phyloP scores from a whole-genome alignment of 92 coral and sea anemone species.

The Blastomussa wellsi region DNA sequence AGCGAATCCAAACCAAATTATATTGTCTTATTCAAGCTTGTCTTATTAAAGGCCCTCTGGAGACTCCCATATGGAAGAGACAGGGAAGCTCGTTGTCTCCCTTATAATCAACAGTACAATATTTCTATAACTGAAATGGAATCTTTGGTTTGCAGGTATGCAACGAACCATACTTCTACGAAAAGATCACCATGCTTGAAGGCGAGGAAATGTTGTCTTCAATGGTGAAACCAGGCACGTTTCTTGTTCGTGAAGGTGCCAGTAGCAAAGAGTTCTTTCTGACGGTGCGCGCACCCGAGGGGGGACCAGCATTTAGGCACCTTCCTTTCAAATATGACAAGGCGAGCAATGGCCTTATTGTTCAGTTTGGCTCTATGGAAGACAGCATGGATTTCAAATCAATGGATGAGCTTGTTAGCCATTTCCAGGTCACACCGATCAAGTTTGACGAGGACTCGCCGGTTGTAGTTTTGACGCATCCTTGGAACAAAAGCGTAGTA shows the following conservation, averaged over 20 bases:
- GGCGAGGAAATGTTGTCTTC: slow-evolving; percentile 77
- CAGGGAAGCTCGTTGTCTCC: too few species aligned
- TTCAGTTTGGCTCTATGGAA: slow-evolving; percentile 67
- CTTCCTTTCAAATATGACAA: slow-evolving; percentile 63
- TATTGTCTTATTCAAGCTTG: too few species aligned
- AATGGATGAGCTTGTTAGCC: slow-evolving; percentile 71
- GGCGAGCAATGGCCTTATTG: slow-evolving; percentile 55
- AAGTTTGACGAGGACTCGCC: slow-evolving; percentile 76
- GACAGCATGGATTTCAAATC: slow-evolving; percentile 61
- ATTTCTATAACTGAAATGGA: neutral
- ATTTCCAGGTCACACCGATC: slow-evolving; percentile 86
- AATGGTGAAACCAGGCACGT: slow-evolving; percentile 80
- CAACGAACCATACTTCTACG: slow-evolving; percentile 74
- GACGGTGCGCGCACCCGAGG: slow-evolving; percentile 83
- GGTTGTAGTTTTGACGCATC: slow-evolving; percentile 70
- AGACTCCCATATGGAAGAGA: too few species aligned
- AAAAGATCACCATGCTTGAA: slow-evolving; percentile 56
- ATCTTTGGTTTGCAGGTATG: slow-evolving; percentile 53
- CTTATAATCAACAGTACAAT: too few species aligned
- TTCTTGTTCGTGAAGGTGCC: slow-evolving; percentile 80
- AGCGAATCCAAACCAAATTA: too few species aligned
- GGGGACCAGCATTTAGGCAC: slow-evolving; percentile 82
- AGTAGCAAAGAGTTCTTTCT: slow-evolving; percentile 65
- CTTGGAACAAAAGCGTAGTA: slow-evolving; percentile 66
- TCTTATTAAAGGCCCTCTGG: too few species aligned